A percentile compares a stretch with the other conserved stretches of the same genome.
phyloP scores from a whole-genome alignment of 2,797 vertebrate genomes.

The Ceryle rudis region DNA sequence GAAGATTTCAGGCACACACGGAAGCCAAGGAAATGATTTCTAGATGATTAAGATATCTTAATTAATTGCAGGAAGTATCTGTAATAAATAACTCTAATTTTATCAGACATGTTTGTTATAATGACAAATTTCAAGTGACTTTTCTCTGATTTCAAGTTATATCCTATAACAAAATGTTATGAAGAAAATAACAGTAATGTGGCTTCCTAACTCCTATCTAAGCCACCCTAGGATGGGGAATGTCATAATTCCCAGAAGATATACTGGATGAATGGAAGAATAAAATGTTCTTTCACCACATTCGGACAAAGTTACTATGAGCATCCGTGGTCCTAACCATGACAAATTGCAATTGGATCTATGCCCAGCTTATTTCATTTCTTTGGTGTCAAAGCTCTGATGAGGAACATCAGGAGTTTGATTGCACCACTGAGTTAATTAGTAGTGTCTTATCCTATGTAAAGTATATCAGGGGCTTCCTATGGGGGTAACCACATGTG shows the following conservation, averaged over 20 bases:
- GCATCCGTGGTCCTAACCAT: neutral
- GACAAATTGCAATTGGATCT: neutral
- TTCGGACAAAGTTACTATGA: neutral
- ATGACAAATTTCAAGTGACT: neutral
- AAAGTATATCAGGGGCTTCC: neutral
- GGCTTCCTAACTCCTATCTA: neutral
- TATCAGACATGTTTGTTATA: neutral
- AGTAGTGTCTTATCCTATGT: neutral
- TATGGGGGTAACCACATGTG: neutral
- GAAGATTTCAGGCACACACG: neutral
- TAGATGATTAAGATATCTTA: neutral
- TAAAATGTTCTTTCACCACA: neutral
- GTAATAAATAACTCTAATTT: neutral
- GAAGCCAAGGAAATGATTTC: neutral
- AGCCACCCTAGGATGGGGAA: neutral
- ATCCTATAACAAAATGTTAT: neutral
- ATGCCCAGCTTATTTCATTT: neutral
- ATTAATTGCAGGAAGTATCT: neutral
- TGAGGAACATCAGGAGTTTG: neutral
- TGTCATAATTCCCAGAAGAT: neutral
- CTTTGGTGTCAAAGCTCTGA: neutral
- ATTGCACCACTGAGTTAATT: neutral
- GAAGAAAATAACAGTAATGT: neutral
- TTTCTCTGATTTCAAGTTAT: neutral
- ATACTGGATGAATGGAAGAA: neutral